Evolutionary conservation across 2,113 vertebrate species (phyloP).

Genomic region (Xiphorhynchus elegans): DNA sequence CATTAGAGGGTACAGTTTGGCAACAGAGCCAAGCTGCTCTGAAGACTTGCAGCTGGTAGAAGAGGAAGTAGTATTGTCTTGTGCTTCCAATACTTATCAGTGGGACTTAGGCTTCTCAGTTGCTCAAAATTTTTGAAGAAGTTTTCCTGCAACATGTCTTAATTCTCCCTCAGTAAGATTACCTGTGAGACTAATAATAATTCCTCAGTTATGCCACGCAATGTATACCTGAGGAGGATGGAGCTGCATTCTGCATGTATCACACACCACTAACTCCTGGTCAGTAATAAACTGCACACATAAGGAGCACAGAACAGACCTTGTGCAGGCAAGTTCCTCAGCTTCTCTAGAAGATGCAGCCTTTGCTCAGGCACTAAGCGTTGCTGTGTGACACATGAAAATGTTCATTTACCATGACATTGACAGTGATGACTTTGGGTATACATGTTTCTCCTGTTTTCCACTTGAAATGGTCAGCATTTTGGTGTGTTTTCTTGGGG

Average conservation of each 20-base stretch:
- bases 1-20: not conserved
- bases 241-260: not conserved
- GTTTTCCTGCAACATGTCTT: not conserved
- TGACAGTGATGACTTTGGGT: not conserved
- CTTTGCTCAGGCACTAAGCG: not conserved
- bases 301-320: not conserved
- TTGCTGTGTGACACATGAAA: not conserved
- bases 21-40: not conserved
- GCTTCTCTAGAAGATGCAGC: not conserved
- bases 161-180: not conserved
- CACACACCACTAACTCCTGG: not conserved
- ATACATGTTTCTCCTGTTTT: not conserved
- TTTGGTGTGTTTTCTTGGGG: not conserved
- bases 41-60: not conserved
- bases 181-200: not conserved
- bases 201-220: not conserved
- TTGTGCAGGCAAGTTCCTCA: not conserved
- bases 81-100: accelerated
- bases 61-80: not conserved
- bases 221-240: not conserved
- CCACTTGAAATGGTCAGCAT: not conserved
- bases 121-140: not conserved
- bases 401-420: not conserved
- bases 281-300: not conserved
- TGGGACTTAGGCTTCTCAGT: not conserved